phyloP scores from a whole-genome alignment of 1,140 invertebrate genomes.

The Mactra quadrangularis region DNA sequence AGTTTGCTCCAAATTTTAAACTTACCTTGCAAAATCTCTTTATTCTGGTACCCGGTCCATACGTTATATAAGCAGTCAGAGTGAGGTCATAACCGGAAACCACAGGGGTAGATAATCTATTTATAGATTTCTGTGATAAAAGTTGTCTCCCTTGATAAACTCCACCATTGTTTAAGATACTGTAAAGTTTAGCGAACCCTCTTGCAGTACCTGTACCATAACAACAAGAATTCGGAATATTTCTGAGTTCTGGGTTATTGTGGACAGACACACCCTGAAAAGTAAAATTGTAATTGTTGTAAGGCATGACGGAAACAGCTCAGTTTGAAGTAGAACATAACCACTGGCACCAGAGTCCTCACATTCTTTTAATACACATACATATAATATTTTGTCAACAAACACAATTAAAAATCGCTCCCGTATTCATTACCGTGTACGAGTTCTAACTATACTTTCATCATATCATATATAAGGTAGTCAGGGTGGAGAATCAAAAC shows the following conservation, averaged over 20 bases:
- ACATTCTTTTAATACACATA: too few species aligned
- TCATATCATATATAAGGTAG: too few species aligned
- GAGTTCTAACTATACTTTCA: too few species aligned
- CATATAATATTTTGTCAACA: too few species aligned
- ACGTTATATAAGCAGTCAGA: background rate
- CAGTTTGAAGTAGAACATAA: too few species aligned
- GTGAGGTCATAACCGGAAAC: slow-evolving; percentile 5
- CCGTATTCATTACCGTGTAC: too few species aligned
- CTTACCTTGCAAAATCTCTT: background rate
- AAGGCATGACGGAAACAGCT: too few species aligned
- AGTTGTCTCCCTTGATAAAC: slow-evolving; percentile 11
- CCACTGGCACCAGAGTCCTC: too few species aligned
- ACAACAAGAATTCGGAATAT: slow-evolving; percentile 25
- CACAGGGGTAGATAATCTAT: slow-evolving; percentile 5
- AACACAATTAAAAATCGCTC: too few species aligned
- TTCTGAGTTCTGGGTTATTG: slow-evolving; percentile 31
- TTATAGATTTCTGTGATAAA: slow-evolving; percentile 24
- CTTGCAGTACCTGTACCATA: slow-evolving; percentile 50
- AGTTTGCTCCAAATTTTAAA: too few species aligned
- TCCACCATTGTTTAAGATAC: slow-evolving; percentile 54
- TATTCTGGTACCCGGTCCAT: slow-evolving; percentile 2
- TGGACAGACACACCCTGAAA: background rate
- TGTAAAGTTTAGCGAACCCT: slow-evolving; percentile 47
- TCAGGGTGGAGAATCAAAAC: too few species aligned
- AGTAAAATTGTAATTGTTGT: too few species aligned